Conservation (phyloP, 2,113 vertebrate species). For the Plestiodon gilberti region DNA sequence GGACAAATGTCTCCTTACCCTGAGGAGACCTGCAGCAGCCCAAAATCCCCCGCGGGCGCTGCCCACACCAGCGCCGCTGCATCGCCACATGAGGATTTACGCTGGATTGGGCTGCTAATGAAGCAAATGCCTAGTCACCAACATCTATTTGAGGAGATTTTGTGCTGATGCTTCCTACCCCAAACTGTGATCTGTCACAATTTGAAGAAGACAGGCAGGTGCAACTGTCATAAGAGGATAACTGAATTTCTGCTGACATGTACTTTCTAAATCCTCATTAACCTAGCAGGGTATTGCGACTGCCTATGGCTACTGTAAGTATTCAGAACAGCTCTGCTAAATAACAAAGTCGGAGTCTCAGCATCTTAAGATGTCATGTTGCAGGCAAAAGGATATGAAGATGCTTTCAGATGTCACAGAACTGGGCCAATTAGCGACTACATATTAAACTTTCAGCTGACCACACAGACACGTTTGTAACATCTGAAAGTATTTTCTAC, state of each 20-base stretch:
- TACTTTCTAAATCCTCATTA: constrained; percentile 21
- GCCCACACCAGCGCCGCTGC: no score
- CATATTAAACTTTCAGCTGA: not conserved
- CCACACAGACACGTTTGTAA: not conserved
- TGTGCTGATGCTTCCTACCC: not conserved
- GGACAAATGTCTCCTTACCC: no score
- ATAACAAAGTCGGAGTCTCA: constrained; percentile 17
- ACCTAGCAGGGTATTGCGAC: constrained; percentile 19
- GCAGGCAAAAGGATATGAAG: not conserved
- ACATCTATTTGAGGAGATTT: not conserved
- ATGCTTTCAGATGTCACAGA: not conserved
- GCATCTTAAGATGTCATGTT: constrained; percentile 23
- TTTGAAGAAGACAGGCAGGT: not conserved
- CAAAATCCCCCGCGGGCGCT: no score
- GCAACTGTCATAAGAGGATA: not conserved
- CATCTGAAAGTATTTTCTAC: not conserved
- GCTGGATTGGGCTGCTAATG: no score
- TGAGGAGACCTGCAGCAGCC: no score
- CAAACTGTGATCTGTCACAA: constrained; percentile 17
- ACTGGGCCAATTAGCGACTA: not conserved
- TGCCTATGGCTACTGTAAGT: constrained; percentile 40
- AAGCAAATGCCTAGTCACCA: not conserved
- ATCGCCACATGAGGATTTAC: no score
- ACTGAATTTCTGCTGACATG: constrained; percentile 10
- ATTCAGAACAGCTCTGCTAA: constrained; percentile 38